Conservation (phyloP, 2,113 vertebrate genomes). For the Neolamprologus cancellatus region DNA sequence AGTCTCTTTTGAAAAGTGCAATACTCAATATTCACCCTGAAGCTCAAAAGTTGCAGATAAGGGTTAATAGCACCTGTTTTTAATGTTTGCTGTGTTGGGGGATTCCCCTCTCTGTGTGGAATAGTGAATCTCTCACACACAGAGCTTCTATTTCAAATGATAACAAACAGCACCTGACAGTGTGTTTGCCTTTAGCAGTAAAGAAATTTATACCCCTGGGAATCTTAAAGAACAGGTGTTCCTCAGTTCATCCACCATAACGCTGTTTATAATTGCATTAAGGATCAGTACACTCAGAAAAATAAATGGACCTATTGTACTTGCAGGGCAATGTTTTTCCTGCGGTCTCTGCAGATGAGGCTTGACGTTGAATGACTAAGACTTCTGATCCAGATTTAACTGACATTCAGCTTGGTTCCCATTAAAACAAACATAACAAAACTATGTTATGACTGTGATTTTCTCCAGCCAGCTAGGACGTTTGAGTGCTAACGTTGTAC, state of each 20-base stretch:
- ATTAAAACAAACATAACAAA: background rate
- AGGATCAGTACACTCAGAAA: background rate
- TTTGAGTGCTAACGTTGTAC: background rate
- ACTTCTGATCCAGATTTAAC: background rate
- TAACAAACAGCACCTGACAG: constrained; percentile 14
- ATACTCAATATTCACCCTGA: background rate
- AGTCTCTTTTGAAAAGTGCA: background rate
- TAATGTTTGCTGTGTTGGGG: background rate
- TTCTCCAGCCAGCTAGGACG: background rate
- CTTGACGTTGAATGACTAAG: background rate
- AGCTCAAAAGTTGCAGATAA: constrained; percentile 1
- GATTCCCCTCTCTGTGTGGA: constrained; percentile 16
- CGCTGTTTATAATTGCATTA: background rate
- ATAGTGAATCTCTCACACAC: background rate
- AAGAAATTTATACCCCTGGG: constrained; percentile 1
- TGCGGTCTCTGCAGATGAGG: background rate
- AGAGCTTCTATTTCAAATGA: background rate
- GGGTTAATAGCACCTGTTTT: constrained; percentile 16
- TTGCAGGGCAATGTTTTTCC: background rate
- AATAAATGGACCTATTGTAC: background rate
- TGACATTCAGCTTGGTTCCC: background rate
- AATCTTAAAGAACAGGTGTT: constrained; percentile 17
- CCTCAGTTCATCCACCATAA: background rate
- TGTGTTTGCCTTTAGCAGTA: background rate
- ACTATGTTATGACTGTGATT: background rate